A percentile compares a stretch with the other conserved stretches of the same genome.
Evolutionary conservation across 2,113 vertebrate genomes (phyloP).

Genomic region (Perccottus glenii): DNA sequence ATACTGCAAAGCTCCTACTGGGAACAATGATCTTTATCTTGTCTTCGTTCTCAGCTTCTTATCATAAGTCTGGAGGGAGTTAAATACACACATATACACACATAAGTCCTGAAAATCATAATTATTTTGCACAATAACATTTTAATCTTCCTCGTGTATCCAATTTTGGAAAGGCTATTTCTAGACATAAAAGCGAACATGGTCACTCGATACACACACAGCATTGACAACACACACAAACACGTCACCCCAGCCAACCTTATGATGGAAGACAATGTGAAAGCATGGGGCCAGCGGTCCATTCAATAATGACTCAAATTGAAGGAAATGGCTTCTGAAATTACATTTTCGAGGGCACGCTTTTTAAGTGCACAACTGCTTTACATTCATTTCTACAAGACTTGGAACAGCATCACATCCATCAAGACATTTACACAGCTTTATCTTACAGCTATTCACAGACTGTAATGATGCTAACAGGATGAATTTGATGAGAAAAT

Average conservation of each 20-base stretch:
- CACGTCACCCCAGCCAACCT: slow-evolving; percentile 20
- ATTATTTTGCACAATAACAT: not conserved
- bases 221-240: slow-evolving; percentile 14
- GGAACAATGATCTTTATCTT: slow-evolving; percentile 30
- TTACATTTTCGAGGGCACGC: slow-evolving; percentile 66
- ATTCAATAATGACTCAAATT: slow-evolving; percentile 70
- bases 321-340: slow-evolving; percentile 78
- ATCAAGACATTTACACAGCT: slow-evolving; percentile 37
- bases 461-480: slow-evolving; percentile 39
- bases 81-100: slow-evolving; percentile 3
- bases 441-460: slow-evolving; percentile 33
- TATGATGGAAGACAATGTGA: slow-evolving; percentile 33
- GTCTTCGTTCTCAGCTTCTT: slow-evolving; percentile 4
- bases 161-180: not conserved
- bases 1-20: slow-evolving; percentile 33
- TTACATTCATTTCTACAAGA: slow-evolving; percentile 58
- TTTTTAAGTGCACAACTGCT: slow-evolving; percentile 54
- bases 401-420: slow-evolving; percentile 49
- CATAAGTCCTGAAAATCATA: not conserved
- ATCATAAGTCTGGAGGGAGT: not conserved
- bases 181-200: not conserved
- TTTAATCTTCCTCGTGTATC: not conserved
- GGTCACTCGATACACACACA: not conserved
- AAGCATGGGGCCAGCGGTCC: slow-evolving; percentile 29
- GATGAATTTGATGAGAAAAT: slow-evolving; percentile 26